A percentile compares a stretch with the other conserved stretches of the same genome.
Evolutionary conservation across 1,140 invertebrate genomes (phyloP).

Genomic region (Calosoma granatense): DNA sequence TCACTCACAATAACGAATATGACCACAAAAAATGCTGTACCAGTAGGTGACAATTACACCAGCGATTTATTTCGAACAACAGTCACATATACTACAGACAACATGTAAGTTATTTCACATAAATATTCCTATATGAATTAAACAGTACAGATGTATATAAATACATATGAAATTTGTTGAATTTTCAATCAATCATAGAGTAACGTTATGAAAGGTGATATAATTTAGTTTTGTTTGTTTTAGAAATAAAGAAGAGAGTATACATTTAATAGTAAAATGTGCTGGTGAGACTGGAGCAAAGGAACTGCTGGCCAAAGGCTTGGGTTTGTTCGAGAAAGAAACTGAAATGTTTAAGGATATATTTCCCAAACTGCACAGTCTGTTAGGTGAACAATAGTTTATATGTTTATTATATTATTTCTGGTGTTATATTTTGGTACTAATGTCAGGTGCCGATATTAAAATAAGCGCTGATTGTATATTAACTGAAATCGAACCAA

Average conservation of each 20-base stretch:
- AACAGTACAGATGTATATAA: not conserved
- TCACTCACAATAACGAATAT: constrained; percentile 17
- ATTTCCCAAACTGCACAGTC: constrained; percentile 23
- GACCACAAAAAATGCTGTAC: constrained; percentile 21
- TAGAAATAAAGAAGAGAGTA: constrained; percentile 15
- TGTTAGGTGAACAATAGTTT: constrained; percentile 19
- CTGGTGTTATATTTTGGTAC: not conserved
- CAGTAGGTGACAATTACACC: constrained; percentile 28
- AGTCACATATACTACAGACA: constrained; percentile 17
- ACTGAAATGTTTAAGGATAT: constrained; percentile 24
- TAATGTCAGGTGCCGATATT: constrained; percentile 6
- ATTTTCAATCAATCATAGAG: constrained; percentile 10
- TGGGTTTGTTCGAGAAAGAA: constrained; percentile 27
- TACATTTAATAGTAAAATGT: constrained; percentile 27
- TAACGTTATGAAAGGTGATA: too few species aligned
- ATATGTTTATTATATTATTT: not conserved
- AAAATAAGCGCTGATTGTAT: constrained; percentile 25
- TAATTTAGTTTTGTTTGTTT: too few species aligned
- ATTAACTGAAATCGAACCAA: constrained; percentile 29
- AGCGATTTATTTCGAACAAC: constrained; percentile 24
- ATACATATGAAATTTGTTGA: not conserved
- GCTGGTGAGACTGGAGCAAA: constrained; percentile 22
- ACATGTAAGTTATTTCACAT: too few species aligned
- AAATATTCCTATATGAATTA: too few species aligned
- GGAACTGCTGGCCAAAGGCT: constrained; percentile 22